Evolutionary conservation across 2,888 invertebrate species (phyloP), one percentile per base, ranked within the genome.

Genomic region (Mesopsocus fuscifrons): DNA sequence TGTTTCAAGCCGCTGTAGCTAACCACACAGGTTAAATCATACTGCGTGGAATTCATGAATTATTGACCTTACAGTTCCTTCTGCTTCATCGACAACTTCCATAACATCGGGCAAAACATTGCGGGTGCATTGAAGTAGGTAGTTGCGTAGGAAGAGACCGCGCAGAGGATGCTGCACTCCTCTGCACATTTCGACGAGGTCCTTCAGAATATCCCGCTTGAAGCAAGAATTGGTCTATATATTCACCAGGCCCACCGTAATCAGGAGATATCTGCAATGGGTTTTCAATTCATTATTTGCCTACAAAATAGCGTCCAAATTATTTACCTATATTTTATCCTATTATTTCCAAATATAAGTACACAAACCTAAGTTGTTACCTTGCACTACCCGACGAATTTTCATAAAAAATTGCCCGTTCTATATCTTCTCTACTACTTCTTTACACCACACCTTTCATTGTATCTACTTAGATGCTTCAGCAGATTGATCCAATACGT

Each of bases 101-200:
- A 78, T 68, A 1, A 74, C 71, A 60, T 98, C 97, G 0, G 98
- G 98, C 41, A 99, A 66, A 17, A 97, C 83, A 60, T 97, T 95
- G 53, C 94, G 77, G 1, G 95, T 95, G 60, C 94, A 94, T 60
- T 97, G 95, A 43, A 99, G 67, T 35, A 99, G 69, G 62, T 98
- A 99, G 64, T 98, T 97, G 44, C 98, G 72, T 41, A 89, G 62
- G 58, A 89, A 89, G 21, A 89, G 60, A 1, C 88, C 89, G 42
- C 89, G 68, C 18, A 91, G 57, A 0, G 94, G 94, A 66, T 98
- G 94, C 59, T 97, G 97, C 0, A 97, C 95, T 11, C 97, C 97
- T 44, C 98, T 75, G 55, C 97, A 98, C 98, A 99, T 98, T 67
- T 99, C 98, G 2, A 99, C 98, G 48, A 99, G 66, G 64, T 99